Base-by-base conservation (phyloP, 1,140 invertebrate species). In the Macrotrachela quadricornifera region DNA sequence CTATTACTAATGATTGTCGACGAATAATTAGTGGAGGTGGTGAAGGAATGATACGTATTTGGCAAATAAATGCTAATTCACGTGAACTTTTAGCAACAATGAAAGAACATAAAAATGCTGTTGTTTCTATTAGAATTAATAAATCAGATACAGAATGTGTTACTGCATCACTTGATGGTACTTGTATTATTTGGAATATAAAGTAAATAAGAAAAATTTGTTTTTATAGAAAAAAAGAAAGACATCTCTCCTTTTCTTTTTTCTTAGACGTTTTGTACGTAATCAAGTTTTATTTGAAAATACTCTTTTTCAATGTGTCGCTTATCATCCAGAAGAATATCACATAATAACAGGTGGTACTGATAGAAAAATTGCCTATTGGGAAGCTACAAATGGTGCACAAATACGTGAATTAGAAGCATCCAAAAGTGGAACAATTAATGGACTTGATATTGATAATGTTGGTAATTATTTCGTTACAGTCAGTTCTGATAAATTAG, bases 161-260 rank as follows among this genome's bases (percentile, higher is more conserved):
- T 1, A 85, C 83, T 59, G 80, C 85, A 0, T 82, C 82, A 46
- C 80, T 77, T 0, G 86, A 91, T 71, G 85, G 86, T 16, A 83
- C 82, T 9, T 85, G 82, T 59, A 84, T 91, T 54, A 79, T 91
- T 55, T 91, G 85, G 86, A 80, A 87, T 62, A 72, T 87, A 6
- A 69, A 58, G 70, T 72, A 58, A 64, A 66, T 62, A 18, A 49
- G 18, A n/a, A n/a, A n/a, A n/a, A n/a, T n/a, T n/a, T n/a, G n/a
- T 15, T 18, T 16, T 2, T 16, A 14, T 45, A 17, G n/a, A 8
- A 10, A 6, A 39, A 15, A 4, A 38, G 4, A 14, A 36, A n/a
- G 2, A 30, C 10, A 37, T 48, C n/a, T 17, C 21, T 14, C 10
- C 21, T 15, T 6, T n/a, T 36, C 43, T n/a, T 48, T 17, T 53